These are phyloP conservation scores for Myiotriccus ornatus DNA, from an alignment of 2,797 vertebrate species.

Conservation along the genomic window DNA sequence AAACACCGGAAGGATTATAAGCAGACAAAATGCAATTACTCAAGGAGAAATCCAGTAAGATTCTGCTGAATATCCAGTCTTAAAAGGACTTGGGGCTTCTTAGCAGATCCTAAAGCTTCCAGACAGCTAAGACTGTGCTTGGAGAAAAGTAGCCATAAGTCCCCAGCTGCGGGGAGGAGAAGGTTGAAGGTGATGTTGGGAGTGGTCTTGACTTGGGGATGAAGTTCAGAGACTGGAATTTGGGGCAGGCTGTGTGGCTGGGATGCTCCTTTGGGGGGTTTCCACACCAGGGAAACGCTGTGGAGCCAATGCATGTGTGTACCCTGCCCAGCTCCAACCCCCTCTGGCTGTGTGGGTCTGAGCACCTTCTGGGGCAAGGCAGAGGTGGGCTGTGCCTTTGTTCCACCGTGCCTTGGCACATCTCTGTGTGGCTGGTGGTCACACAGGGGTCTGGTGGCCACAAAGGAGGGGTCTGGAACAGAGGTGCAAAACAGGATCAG, in stretches of 20 bases:
- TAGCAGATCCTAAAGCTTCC: no score
- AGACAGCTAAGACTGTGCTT: background rate
- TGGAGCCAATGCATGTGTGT: fast-evolving
- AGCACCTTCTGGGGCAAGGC: background rate
- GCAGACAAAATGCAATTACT: constrained; percentile 18
- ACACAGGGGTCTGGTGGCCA: background rate
- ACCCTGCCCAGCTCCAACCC: background rate
- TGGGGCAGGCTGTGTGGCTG: background rate
- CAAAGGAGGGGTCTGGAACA: background rate
- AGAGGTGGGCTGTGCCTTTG: background rate
- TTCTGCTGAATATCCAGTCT: background rate
- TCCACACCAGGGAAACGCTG: fast-evolving
- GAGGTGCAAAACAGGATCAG: background rate
- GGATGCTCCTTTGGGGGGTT: background rate
- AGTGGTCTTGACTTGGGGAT: fast-evolving
- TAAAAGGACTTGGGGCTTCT: background rate
- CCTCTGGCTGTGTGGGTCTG: background rate
- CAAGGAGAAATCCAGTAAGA: background rate
- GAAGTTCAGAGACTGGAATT: background rate
- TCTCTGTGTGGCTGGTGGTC: background rate
- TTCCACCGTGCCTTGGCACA: background rate
- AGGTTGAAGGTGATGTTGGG: background rate
- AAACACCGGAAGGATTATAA: constrained; percentile 10
- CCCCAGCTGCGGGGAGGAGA: background rate
- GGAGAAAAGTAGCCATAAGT: background rate